Evolutionary conservation across 1,140 invertebrate species (phyloP).

Genomic region (Papilio polyxenes): DNA sequence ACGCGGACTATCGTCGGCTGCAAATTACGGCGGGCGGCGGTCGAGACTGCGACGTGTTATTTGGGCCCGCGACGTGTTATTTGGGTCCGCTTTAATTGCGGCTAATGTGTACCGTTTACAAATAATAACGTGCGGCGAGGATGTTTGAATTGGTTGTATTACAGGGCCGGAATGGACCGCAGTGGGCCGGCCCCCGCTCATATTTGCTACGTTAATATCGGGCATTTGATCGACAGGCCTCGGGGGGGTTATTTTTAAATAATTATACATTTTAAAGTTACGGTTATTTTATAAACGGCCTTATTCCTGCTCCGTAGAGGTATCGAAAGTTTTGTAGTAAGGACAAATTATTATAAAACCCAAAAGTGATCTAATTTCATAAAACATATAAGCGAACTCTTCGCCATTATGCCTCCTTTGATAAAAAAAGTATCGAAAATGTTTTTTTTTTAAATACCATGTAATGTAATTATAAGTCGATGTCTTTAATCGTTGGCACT

Average conservation of each 20-base stretch:
- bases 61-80: constrained; percentile 53
- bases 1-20: constrained; percentile 47
- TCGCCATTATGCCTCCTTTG: not conserved
- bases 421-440: not conserved
- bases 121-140: constrained; percentile 56
- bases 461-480: not conserved
- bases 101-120: constrained; percentile 64
- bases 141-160: constrained; percentile 55
- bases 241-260: constrained; percentile 7
- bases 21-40: constrained; percentile 54
- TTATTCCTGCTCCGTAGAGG: not conserved
- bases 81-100: constrained; percentile 60
- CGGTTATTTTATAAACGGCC: not conserved
- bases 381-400: not conserved
- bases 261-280: constrained; percentile 20
- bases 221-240: constrained; percentile 2
- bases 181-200: constrained; percentile 1
- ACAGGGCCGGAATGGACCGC: constrained; percentile 41
- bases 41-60: constrained; percentile 40
- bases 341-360: not conserved
- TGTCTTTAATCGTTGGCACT: not conserved
- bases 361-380: no score
- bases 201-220: constrained; percentile 24
- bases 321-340: not conserved
- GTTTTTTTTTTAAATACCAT: constrained; percentile 3